phyloP scores from a whole-genome alignment of 2,113 vertebrate genomes.

The Hydrochoerus hydrochaeris region DNA sequence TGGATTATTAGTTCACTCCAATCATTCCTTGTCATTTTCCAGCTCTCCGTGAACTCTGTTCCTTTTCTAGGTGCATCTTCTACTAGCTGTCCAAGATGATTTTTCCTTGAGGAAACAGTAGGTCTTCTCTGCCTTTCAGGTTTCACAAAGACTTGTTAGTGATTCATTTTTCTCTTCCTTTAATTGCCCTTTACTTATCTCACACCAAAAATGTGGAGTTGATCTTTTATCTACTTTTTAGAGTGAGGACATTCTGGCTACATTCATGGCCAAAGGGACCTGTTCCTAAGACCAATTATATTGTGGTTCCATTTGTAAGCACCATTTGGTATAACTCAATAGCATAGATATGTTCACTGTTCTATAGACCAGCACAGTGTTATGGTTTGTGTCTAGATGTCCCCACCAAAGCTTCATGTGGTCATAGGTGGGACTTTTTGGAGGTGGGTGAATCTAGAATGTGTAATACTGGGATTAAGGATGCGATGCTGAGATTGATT shows the following conservation, averaged over 20 bases:
- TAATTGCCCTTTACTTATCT: slow-evolving; percentile 29
- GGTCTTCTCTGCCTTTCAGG: not conserved
- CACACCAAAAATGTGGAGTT: not conserved
- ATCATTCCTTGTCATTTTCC: not conserved
- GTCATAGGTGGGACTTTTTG: not conserved
- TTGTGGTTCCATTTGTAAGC: not conserved
- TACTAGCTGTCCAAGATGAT: not conserved
- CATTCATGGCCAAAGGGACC: not conserved
- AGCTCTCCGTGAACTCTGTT: slow-evolving; percentile 19
- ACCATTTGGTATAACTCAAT: not conserved
- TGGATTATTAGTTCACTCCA: not conserved
- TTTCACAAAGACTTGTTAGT: not conserved
- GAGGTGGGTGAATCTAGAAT: not conserved
- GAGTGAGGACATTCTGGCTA: not conserved
- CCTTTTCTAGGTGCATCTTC: slow-evolving; percentile 27
- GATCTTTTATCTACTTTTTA: slow-evolving; percentile 17
- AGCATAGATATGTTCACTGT: not conserved
- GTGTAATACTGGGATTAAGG: not conserved
- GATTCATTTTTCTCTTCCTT: slow-evolving; percentile 47
- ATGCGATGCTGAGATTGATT: not conserved
- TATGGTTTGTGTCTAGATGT: not conserved
- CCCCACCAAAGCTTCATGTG: not conserved
- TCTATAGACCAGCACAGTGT: not conserved
- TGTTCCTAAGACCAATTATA: not conserved
- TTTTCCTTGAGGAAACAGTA: slow-evolving; percentile 1